Percentiles rank a stretch among this genome's conserved stretches.
Evolutionary conservation across 2,113 vertebrate genomes (phyloP).

Genomic region (Megaceryle torquata): DNA sequence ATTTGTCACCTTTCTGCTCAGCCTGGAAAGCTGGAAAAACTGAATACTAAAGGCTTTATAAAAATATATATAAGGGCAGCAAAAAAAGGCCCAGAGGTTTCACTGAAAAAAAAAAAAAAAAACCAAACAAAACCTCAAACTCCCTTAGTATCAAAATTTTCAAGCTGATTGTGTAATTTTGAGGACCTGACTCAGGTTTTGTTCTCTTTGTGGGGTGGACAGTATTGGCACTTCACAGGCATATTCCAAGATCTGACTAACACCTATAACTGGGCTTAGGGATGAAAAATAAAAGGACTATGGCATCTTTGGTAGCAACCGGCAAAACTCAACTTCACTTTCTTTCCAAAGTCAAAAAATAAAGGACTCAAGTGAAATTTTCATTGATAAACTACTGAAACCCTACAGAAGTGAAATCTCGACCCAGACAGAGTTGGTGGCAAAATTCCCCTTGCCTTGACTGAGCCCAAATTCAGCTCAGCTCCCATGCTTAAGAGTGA

Average conservation of each 20-base stretch:
- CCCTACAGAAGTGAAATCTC: background rate
- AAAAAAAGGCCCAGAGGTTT: background rate
- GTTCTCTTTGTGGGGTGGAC: background rate
- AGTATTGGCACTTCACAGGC: background rate
- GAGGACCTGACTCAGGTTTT: conserved; percentile 50
- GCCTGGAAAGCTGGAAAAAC: background rate
- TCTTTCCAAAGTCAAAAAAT: background rate
- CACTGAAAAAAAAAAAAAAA: background rate
- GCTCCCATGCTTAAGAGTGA: background rate
- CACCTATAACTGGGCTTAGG: background rate
- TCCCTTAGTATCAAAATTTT: background rate
- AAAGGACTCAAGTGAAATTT: background rate
- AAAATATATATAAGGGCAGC: background rate
- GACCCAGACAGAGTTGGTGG: background rate
- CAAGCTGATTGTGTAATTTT: conserved; percentile 29
- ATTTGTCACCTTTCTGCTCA: background rate
- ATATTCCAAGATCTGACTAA: conserved; percentile 33
- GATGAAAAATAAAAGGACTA: background rate
- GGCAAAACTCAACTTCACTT: background rate
- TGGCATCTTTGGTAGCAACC: background rate
- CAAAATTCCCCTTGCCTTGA: background rate
- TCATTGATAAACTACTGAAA: background rate
- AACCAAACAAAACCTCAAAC: too few species aligned
- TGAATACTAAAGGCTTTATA: background rate
- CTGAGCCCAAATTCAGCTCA: background rate